Evolutionary conservation across 2,888 invertebrate genomes (phyloP), one percentile per base, ranked within the genome.

Genomic region (Timema podura): DNA sequence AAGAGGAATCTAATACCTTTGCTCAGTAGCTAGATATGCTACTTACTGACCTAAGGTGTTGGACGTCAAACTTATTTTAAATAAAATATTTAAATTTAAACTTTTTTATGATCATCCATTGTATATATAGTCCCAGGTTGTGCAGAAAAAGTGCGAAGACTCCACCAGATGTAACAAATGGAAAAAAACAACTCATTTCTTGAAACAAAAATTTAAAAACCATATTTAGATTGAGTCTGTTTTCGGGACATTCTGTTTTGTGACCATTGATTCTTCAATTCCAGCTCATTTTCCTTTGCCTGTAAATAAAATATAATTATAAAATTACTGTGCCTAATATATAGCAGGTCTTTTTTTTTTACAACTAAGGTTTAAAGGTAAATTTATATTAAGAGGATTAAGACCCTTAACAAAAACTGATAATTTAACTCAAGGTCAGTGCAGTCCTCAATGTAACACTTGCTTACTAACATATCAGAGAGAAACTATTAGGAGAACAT

Each of bases 191-290:
- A n/a, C n/a, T 30, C 30, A 30, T 30, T 30, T 51, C 51, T 11
- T n/a, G n/a, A 51, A 51, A 13, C 2, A 51, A 3, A 44, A 30
- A 61, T 13, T 61, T 45, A 96, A 84, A 97, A 97, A 64, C 97
- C 96, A 85, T 97, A 97, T 87, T 97, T 97, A 49, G 93, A 91
- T 80, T 95, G 92, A n/a, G 96, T 94, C 81, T 94, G 92, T 78
- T 91, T 87, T 76, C 91, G 89, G 5, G 91, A 91, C 83, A 91
- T 88, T 77, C 91, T 88, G 80, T 92, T 96, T 75, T 91, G 88
- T 7, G 97, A 90, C 97, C 97, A 98, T 82, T 94, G 92, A 79
- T 95, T 96, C 80, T 96, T 93, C 67, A 98, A 81, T 78, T 96
- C 96, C 72, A 93, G 86, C 81, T 98, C 97, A 82, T 96, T 92